A percentile compares a stretch with the other conserved stretches of the same genome.
Evolutionary conservation across 2,797 vertebrate species (phyloP).

Genomic region (Periophthalmus magnuspinnatus): DNA sequence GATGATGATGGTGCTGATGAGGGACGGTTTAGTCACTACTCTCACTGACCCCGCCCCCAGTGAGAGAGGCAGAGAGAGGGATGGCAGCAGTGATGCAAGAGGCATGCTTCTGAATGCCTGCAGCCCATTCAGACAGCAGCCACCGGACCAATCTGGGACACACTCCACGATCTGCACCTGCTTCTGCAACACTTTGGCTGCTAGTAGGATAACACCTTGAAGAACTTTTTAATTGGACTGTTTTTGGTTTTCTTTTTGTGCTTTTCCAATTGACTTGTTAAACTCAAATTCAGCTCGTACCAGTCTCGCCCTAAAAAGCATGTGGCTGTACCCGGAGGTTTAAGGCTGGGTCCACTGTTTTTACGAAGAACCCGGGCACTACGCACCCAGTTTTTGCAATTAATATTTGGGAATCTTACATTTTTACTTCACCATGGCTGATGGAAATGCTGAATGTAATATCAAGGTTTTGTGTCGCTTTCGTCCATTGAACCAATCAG

Average conservation of each 20-base stretch:
- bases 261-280: constrained; percentile 35
- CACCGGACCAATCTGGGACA: constrained; percentile 58
- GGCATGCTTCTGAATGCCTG: constrained; percentile 55
- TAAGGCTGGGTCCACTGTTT: constrained; percentile 26
- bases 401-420: constrained; percentile 23
- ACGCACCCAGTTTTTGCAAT: constrained; percentile 11
- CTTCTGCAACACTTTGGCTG: constrained; percentile 31
- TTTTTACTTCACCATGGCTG: constrained; percentile 79
- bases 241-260: constrained; percentile 13
- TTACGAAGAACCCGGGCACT: constrained; percentile 12
- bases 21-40: constrained; percentile 53
- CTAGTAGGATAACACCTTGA: constrained; percentile 15
- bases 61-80: constrained; percentile 21
- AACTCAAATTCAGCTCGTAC: constrained; percentile 56
- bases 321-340: constrained; percentile 36
- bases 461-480: constrained; percentile 96
- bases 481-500: constrained; percentile 89
- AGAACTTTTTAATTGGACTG: constrained; percentile 13
- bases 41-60: constrained; percentile 67
- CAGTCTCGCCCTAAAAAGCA: constrained; percentile 29
- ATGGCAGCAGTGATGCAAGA: constrained; percentile 56
- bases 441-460: constrained; percentile 88
- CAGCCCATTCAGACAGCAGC: constrained; percentile 55
- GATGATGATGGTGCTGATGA: constrained; percentile 77
- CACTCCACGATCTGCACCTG: constrained; percentile 47